Evolutionary conservation across 2,888 invertebrate genomes (phyloP).

Genomic region (Acleris holmiana): DNA sequence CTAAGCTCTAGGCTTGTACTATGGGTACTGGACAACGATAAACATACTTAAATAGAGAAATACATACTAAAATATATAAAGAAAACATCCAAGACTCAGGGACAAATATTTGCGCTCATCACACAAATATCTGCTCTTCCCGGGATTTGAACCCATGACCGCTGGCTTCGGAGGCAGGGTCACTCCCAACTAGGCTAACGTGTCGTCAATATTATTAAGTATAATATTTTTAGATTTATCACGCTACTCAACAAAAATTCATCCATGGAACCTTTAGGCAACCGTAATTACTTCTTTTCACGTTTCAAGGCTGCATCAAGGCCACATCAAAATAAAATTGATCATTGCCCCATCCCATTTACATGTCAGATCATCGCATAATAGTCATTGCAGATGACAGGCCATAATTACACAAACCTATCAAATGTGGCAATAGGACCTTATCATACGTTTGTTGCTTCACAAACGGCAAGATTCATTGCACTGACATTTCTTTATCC

Average conservation of each 20-base stretch:
- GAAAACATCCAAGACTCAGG: no score
- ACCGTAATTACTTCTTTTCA: not conserved
- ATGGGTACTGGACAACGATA: no score
- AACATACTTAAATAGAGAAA: no score
- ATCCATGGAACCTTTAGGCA: not conserved
- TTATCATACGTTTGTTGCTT: constrained; percentile 22
- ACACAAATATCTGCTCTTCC: no score
- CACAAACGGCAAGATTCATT: constrained; percentile 28
- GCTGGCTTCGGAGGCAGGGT: no score
- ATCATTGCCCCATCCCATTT: constrained; percentile 24
- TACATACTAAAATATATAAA: no score
- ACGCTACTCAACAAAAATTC: not conserved
- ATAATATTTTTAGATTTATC: no score
- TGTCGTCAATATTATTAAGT: no score
- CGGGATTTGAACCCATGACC: no score
- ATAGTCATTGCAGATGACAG: constrained; percentile 23
- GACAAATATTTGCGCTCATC: no score
- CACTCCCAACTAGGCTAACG: no score
- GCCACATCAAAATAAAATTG: constrained; percentile 10
- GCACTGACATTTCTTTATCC: constrained; percentile 35
- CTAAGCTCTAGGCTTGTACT: no score
- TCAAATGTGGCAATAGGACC: constrained; percentile 18
- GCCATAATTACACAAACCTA: constrained; percentile 22
- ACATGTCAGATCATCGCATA: constrained; percentile 18
- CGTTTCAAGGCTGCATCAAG: constrained; percentile 20